These are phyloP conservation scores for Cataglyphis hispanica DNA, from an alignment of 1,140 invertebrate genomes.

Conservation along the genomic window DNA sequence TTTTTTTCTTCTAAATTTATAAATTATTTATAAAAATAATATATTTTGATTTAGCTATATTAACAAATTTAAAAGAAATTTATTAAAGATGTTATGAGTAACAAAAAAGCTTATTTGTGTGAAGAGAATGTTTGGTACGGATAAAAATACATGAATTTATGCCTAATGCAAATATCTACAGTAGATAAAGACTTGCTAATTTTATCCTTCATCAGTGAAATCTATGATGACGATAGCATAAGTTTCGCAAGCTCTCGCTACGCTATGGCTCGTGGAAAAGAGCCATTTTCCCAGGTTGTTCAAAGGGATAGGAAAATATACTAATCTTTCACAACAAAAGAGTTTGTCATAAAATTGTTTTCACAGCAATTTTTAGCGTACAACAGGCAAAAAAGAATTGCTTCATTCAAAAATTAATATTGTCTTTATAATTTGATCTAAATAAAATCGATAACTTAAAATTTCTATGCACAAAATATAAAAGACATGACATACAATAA, in stretches of 20 bases:
- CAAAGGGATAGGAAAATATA: constrained; percentile 28
- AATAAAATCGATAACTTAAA: not conserved
- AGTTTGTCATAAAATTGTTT: not conserved
- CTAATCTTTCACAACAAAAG: constrained; percentile 21
- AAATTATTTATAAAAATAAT: not conserved
- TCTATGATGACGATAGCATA: not conserved
- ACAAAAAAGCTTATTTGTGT: not conserved
- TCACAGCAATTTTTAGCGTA: not conserved
- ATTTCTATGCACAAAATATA: not conserved
- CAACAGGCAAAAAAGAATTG: not conserved
- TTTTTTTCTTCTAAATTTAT: not conserved
- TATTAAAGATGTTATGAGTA: not conserved
- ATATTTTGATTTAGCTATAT: not conserved
- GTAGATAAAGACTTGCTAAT: constrained; percentile 11
- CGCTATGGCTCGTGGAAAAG: not conserved
- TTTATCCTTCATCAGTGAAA: constrained; percentile 17
- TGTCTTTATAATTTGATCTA: not conserved
- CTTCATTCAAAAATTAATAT: constrained; percentile 10
- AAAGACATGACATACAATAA: not conserved
- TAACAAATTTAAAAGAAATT: not conserved
- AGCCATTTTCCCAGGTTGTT: not conserved
- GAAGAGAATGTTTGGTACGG: not conserved
- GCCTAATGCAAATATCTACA: not conserved
- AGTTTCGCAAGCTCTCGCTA: constrained; percentile 17
- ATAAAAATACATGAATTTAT: not conserved